Base-by-base conservation (phyloP, 2,888 invertebrate genomes). In the Sarcophaga subvicina region DNA sequence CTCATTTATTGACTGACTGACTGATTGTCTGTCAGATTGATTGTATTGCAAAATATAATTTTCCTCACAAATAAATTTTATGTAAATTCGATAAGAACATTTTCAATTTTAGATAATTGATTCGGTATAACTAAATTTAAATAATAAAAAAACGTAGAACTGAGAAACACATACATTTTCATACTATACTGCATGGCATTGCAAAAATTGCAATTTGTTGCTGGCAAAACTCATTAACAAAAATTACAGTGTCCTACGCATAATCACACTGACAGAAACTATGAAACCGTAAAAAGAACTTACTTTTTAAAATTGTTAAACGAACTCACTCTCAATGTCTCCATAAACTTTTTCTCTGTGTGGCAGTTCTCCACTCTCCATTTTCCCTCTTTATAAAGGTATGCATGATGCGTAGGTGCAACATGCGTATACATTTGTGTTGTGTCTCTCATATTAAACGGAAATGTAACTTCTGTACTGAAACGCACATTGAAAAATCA, bases 1-100 rank as follows among this genome's bases (percentile, higher is more conserved):
- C 4, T 14, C 12, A 14, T 14, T 54, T 14, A 81, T 86, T 80
- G 83, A 80, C 66, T 80, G 70, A 78, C 63, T 37, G 37, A 37
- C 37, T 37, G 37, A 37, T 37, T 37, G 37, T 22, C 22, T 22
- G 22, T 22, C 22, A 1, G 22, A 22, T 22, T 22, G 22, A 22
- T 22, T 22, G 22, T 22, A 22, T 22, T 22, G 22, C 22, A 22
- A 22, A 22, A 22, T 22, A 22, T 22, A 22, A 22, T 22, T 22
- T 22, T 22, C 22, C 22, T 22, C 22, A 22, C 22, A 22, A 22
- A 80, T 86, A 71, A 77, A 84, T 79, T 78, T 81, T 84, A 87
- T 87, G 87, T 69, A 82, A 87, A 87, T 87, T 87, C 84, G 67
- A 84, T 87, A 87, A 87, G 87, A 87, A 87, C 10, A 87, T 87